Evolutionary conservation across 2,113 vertebrate species (phyloP).

Genomic region (Cynoglossus semilaevis): DNA sequence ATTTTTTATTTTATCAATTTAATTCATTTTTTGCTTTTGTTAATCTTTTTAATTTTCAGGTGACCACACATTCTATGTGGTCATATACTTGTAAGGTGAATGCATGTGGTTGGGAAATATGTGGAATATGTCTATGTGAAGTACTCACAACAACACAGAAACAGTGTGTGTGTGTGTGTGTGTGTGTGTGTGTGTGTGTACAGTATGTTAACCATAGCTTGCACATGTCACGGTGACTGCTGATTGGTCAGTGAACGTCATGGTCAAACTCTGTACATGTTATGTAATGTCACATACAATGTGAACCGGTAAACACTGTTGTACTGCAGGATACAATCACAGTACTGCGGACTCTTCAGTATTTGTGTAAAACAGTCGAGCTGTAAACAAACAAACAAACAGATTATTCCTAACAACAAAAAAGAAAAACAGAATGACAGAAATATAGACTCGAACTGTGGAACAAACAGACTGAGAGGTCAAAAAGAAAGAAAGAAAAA

Average conservation of each 20-base stretch:
- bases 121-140: no score
- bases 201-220: background rate
- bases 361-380: background rate
- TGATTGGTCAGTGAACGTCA: constrained; percentile 23
- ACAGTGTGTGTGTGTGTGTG: background rate
- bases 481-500: no score
- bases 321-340: constrained; percentile 7
- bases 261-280: constrained; percentile 30
- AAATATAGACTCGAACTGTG: no score
- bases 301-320: constrained; percentile 30
- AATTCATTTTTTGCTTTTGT: no score
- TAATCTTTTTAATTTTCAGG: no score
- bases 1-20: no score
- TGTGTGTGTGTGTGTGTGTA: constrained; percentile 2
- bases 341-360: background rate
- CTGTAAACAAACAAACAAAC: background rate
- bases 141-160: no score
- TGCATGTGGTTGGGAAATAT: no score
- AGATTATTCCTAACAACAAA: background rate
- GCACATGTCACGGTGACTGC: constrained; percentile 4
- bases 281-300: constrained; percentile 30
- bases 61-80: no score
- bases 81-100: no score
- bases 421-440: background rate
- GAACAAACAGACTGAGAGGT: constrained; percentile 7